Percentiles rank a stretch among this genome's conserved stretches.
These are phyloP conservation scores for Enoplosus armatus DNA, from an alignment of 2,797 vertebrate genomes.

Conservation along the genomic window DNA sequence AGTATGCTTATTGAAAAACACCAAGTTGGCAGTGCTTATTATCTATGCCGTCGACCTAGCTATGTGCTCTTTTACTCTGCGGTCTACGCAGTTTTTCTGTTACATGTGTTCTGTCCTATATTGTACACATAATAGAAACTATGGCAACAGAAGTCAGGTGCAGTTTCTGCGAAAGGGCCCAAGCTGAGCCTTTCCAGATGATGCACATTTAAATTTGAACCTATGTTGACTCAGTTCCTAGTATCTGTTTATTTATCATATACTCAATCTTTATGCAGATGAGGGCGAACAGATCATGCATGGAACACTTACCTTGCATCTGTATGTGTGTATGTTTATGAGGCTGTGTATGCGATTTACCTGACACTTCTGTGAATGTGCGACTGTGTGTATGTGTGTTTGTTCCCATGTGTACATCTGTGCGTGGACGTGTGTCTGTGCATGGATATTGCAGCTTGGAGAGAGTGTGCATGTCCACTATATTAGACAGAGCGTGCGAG, in stretches of 20 bases:
- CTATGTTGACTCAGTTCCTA: constrained; percentile 66
- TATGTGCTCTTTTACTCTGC: constrained; percentile 40
- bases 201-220: constrained; percentile 75
- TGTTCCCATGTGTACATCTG: constrained; percentile 48
- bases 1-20: constrained; percentile 36
- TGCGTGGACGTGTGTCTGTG: constrained; percentile 68
- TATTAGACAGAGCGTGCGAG: constrained; percentile 80
- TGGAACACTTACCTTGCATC: constrained; percentile 63
- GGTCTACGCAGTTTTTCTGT: constrained; percentile 39
- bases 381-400: constrained; percentile 35
- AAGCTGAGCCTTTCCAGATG: constrained; percentile 74
- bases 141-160: constrained; percentile 76
- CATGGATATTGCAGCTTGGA: constrained; percentile 82
- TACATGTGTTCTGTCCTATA: constrained; percentile 27
- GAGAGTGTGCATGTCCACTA: constrained; percentile 84
- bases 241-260: constrained; percentile 77
- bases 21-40: constrained; percentile 25
- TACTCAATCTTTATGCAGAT: constrained; percentile 83
- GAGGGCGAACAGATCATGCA: constrained; percentile 75
- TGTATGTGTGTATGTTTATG: constrained; percentile 44
- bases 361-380: constrained; percentile 45
- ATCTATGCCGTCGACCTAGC: constrained; percentile 6
- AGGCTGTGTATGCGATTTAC: constrained; percentile 57
- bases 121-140: constrained; percentile 75
- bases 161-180: constrained; percentile 56